Conservation (phyloP, 2,888 invertebrate genomes). For the Rotaria sp. region DNA sequence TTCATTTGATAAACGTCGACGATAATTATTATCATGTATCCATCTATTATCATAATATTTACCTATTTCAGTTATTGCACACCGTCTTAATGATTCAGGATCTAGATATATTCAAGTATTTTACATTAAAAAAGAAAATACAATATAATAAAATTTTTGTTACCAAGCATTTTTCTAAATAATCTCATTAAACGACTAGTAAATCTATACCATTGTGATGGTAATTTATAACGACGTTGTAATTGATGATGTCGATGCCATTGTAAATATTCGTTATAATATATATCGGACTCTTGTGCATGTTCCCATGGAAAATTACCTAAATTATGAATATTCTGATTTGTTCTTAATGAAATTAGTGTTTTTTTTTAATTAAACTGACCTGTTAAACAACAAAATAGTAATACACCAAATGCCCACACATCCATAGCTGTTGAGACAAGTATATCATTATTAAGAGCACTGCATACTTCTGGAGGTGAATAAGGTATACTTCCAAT, state of each 20-base stretch:
- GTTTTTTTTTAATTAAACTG: constrained; percentile 61
- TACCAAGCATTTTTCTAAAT: constrained; percentile 75
- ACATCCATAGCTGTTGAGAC: constrained; percentile 73
- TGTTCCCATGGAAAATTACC: constrained; percentile 80
- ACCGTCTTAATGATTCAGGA: constrained; percentile 71
- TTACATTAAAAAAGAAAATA: not conserved
- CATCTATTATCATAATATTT: constrained; percentile 80
- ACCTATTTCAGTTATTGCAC: constrained; percentile 57
- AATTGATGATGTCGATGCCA: constrained; percentile 63
- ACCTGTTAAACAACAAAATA: constrained; percentile 88
- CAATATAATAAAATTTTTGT: not conserved
- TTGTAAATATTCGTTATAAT: constrained; percentile 62
- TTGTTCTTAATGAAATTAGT: constrained; percentile 61
- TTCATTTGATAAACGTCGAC: constrained; percentile 4
- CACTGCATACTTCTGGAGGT: constrained; percentile 76
- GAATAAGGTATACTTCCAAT: constrained; percentile 74
- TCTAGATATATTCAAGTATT: constrained; percentile 49
- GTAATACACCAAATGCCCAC: constrained; percentile 91
- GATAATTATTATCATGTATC: constrained; percentile 57
- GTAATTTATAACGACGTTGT: constrained; percentile 55
- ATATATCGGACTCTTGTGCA: constrained; percentile 61
- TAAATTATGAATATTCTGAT: constrained; percentile 49
- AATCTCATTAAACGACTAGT: constrained; percentile 80
- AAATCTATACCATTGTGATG: constrained; percentile 66
- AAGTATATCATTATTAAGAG: constrained; percentile 64